Percentiles rank a stretch among this genome's conserved stretches.
phyloP scores from a whole-genome alignment of 2,113 vertebrate species.

The Isurus oxyrinchus region DNA sequence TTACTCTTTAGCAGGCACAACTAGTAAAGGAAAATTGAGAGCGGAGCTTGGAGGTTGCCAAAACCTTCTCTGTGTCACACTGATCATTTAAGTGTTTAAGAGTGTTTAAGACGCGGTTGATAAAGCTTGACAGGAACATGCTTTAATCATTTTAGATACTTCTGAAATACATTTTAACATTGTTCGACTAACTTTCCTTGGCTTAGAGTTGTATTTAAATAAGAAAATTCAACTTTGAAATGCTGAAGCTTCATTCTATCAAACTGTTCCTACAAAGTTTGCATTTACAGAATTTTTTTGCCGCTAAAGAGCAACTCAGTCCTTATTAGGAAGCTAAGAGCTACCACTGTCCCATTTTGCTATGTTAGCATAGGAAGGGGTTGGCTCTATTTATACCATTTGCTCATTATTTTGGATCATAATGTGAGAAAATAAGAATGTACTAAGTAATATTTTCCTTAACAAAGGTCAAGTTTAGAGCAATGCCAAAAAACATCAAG shows the following conservation, averaged over 20 bases:
- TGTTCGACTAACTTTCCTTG: neutral
- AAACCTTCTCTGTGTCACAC: neutral
- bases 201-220: neutral
- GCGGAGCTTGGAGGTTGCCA: neutral
- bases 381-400: neutral
- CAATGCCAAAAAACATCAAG: conserved; percentile 67
- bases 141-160: neutral
- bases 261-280: neutral
- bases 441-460: neutral
- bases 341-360: neutral
- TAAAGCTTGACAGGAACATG: neutral
- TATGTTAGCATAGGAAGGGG: neutral
- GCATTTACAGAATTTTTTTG: neutral
- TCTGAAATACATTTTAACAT: neutral
- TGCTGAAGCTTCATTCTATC: neutral
- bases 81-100: neutral
- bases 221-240: neutral
- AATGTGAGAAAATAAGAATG: neutral
- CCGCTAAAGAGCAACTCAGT: neutral
- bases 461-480: conserved; percentile 70
- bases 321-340: neutral
- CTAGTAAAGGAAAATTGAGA: neutral
- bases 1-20: neutral
- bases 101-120: neutral
- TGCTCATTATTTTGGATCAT: neutral